Conservation (phyloP, 2,113 vertebrate genomes). For the Microtus richardsoni region DNA sequence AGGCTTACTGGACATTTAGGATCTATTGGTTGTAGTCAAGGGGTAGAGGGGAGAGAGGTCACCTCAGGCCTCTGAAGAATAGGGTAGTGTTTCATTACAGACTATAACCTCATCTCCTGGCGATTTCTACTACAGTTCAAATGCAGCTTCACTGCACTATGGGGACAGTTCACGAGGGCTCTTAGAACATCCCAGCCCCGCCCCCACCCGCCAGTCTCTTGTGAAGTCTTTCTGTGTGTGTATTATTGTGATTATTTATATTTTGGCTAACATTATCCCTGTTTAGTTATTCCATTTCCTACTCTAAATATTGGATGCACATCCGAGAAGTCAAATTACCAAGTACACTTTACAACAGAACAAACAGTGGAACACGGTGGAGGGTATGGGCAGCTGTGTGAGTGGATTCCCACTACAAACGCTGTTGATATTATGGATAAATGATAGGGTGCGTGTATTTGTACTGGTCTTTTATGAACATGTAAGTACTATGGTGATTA, state of each 20-base stretch:
- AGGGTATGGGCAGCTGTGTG: not conserved
- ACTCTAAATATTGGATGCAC: conserved; percentile 46
- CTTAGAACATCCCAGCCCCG: conserved; percentile 33
- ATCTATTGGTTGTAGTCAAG: not conserved
- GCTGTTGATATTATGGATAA: conserved; percentile 41
- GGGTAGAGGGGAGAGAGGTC: not conserved
- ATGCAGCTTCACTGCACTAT: not conserved
- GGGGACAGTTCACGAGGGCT: not conserved
- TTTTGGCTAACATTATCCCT: not conserved
- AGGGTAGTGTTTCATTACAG: not conserved
- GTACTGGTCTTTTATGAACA: conserved; percentile 14
- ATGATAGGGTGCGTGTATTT: not conserved
- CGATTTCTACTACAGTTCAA: conserved; percentile 41
- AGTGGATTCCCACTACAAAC: not conserved
- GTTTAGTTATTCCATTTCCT: conserved; percentile 45
- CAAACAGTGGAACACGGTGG: not conserved
- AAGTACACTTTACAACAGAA: conserved; percentile 9
- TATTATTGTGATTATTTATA: not conserved
- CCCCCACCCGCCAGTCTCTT: not conserved
- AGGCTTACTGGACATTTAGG: not conserved
- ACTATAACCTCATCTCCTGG: not conserved
- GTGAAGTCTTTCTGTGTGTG: not conserved
- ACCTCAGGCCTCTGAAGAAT: not conserved
- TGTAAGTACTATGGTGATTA: conserved; percentile 4
- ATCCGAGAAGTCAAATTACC: not conserved